Percentiles rank a stretch among this genome's conserved stretches.
Conservation (phyloP, 2,888 invertebrate species). For the Rotaria macrura region DNA sequence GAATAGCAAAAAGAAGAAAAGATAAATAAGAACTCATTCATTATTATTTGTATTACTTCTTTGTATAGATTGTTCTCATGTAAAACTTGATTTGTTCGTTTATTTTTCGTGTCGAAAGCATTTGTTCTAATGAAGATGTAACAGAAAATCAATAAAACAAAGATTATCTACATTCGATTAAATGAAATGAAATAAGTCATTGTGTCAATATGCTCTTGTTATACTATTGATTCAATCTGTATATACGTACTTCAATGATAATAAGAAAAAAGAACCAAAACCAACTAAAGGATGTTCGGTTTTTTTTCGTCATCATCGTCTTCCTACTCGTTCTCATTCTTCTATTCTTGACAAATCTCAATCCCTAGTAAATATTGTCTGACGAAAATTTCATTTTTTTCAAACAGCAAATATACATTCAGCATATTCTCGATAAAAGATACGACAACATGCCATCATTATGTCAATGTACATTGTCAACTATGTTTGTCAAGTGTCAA, state of each 20-base stretch:
- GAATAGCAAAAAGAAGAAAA: neutral
- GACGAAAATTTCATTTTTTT: neutral
- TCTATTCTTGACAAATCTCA: too few relatives aligned
- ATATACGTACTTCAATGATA: neutral
- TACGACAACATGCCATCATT: neutral
- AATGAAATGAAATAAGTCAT: too few relatives aligned
- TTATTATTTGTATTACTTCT: neutral
- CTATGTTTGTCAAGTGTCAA: neutral
- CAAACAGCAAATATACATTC: neutral
- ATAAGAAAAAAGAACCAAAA: neutral
- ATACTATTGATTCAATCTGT: too few relatives aligned
- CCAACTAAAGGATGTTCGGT: neutral
- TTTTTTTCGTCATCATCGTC: neutral
- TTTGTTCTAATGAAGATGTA: neutral
- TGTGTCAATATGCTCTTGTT: too few relatives aligned
- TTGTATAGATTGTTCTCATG: neutral
- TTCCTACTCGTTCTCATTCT: too few relatives aligned
- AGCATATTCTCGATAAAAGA: neutral
- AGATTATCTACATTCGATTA: neutral
- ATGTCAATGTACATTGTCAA: neutral
- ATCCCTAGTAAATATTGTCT: neutral
- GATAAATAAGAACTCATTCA: neutral
- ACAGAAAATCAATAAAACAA: neutral
- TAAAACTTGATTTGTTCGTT: neutral
- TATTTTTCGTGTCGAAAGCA: neutral